phyloP scores from a whole-genome alignment of 2,113 vertebrate species.

The Odocoileus hemionus region DNA sequence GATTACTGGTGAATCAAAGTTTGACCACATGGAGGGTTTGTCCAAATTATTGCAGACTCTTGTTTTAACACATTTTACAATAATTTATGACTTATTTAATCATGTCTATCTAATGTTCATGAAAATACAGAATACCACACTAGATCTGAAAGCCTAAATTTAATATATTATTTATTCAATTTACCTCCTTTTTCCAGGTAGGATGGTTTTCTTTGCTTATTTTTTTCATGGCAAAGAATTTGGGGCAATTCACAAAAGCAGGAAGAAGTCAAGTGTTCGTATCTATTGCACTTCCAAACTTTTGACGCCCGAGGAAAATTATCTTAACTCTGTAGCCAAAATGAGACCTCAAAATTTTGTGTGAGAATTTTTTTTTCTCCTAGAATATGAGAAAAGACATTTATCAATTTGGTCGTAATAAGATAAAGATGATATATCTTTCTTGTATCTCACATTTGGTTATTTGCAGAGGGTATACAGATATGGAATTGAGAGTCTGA shows the following conservation, averaged over 20 bases:
- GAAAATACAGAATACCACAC: background rate
- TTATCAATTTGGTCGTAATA: background rate
- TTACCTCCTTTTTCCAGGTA: background rate
- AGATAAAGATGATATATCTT: background rate
- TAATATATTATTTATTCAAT: background rate
- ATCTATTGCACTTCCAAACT: background rate
- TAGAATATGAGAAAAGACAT: background rate
- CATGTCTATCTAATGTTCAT: constrained; percentile 1
- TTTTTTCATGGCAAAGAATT: background rate
- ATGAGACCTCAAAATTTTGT: background rate
- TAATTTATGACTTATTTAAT: constrained; percentile 20
- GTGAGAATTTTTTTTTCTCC: background rate
- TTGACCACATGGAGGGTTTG: background rate
- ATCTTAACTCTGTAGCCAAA: background rate
- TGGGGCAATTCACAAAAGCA: background rate
- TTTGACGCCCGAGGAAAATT: background rate
- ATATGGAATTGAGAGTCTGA: background rate
- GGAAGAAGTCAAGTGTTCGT: background rate
- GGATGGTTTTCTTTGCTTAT: constrained; percentile 25
- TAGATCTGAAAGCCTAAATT: background rate
- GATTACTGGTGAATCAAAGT: background rate
- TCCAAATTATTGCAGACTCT: background rate
- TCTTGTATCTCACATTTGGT: background rate
- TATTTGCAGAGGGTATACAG: background rate
- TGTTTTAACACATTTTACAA: background rate